A percentile compares a stretch with the other conserved stretches of the same genome.
These are phyloP conservation scores for Esox masquinongy DNA, from an alignment of 2,797 vertebrate species.

Conservation along the genomic window DNA sequence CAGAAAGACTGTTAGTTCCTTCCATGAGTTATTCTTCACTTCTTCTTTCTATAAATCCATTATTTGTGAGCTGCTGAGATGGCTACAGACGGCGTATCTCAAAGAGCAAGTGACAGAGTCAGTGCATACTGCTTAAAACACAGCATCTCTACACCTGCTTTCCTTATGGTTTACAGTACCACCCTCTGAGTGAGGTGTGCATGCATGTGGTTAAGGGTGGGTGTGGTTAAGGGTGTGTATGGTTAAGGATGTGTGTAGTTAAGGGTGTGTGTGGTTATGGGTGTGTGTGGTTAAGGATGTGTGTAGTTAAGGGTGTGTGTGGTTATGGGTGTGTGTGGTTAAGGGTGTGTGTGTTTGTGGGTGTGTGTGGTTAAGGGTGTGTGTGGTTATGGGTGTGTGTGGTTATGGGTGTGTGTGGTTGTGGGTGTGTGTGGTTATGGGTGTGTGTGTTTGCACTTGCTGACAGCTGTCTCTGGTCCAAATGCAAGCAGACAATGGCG, in stretches of 20 bases:
- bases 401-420: conserved; percentile 3
- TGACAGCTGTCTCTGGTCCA: conserved; percentile 63
- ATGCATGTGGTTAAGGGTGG: background rate
- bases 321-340: background rate
- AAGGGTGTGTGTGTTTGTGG: background rate
- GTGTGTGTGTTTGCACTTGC: conserved; percentile 9
- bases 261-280: conserved; percentile 1
- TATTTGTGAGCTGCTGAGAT: conserved; percentile 51
- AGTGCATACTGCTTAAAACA: background rate
- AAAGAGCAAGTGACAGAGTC: conserved; percentile 52
- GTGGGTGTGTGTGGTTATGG: conserved; percentile 17
- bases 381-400: conserved; percentile 3
- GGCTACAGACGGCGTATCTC: conserved; percentile 13
- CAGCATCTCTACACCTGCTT: conserved; percentile 16
- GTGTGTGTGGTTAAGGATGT: background rate
- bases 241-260: background rate
- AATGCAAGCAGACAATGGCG: conserved; percentile 61
- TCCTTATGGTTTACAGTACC: conserved; percentile 2
- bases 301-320: conserved; percentile 7
- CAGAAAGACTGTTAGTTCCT: conserved; percentile 68
- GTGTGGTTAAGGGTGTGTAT: background rate
- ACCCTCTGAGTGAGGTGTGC: background rate
- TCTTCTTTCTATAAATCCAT: conserved; percentile 27
- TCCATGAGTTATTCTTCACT: conserved; percentile 44
- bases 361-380: background rate